phyloP scores from a whole-genome alignment of 2,113 vertebrate genomes.

The Panthera uncia region DNA sequence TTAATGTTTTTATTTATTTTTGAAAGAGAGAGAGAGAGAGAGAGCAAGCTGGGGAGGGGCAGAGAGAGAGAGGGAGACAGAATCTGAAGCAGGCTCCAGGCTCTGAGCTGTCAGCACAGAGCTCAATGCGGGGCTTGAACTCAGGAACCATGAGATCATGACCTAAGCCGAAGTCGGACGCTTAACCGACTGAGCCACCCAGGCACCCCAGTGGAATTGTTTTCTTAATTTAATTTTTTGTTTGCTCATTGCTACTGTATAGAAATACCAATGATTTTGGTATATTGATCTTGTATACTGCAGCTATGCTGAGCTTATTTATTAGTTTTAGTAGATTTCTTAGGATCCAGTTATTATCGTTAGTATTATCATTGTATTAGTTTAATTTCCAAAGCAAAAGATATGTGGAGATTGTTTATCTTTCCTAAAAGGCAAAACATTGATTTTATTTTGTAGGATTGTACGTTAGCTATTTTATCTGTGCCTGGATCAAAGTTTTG shows the following conservation, averaged over 20 bases:
- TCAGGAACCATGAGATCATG: no score
- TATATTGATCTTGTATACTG: background rate
- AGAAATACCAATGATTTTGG: background rate
- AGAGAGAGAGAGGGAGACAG: no score
- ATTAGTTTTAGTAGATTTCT: background rate
- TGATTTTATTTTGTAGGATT: slow-evolving; percentile 3
- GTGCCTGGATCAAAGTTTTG: background rate
- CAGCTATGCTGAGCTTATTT: background rate
- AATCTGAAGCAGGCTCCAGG: no score
- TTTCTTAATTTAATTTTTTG: background rate
- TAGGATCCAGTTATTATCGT: background rate
- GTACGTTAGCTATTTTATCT: background rate
- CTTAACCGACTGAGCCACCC: no score
- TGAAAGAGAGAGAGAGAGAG: no score
- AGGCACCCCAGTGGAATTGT: no score
- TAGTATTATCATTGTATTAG: background rate
- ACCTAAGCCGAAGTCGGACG: no score
- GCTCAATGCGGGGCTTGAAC: no score
- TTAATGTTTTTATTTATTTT: no score
- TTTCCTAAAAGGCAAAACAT: background rate
- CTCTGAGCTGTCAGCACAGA: no score
- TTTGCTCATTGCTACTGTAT: background rate
- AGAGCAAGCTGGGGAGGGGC: no score
- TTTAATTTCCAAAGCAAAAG: background rate
- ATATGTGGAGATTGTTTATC: background rate